These are phyloP conservation scores for Epizoanthus illoricatus DNA, from an alignment of 92 coral and sea anemone species.

Conservation along the genomic window DNA sequence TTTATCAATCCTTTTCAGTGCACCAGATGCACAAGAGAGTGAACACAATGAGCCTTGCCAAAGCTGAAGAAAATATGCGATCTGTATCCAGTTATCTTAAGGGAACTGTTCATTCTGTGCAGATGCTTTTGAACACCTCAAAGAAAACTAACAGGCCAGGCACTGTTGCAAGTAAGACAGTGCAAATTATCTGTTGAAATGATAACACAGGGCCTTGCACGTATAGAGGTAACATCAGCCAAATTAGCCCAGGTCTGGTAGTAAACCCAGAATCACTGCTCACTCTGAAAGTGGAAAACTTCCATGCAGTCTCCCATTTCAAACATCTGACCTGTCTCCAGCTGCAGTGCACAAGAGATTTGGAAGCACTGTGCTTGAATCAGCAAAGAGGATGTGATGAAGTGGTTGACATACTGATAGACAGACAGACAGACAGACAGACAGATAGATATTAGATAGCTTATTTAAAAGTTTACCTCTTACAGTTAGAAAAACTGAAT, in stretches of 20 bases:
- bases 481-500: too few relatives aligned
- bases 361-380: conserved; percentile 33
- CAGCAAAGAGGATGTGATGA: conserved; percentile 29
- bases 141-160: conserved; percentile 41
- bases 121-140: conserved; percentile 23
- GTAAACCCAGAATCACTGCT: conserved; percentile 40
- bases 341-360: conserved; percentile 36
- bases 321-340: conserved; percentile 30
- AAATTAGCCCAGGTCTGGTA: conserved; percentile 25
- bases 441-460: too few relatives aligned
- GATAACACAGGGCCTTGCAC: conserved; percentile 34
- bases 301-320: conserved; percentile 40
- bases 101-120: conserved; percentile 45
- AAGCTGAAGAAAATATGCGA: too few relatives aligned
- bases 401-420: conserved; percentile 45
- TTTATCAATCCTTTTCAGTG: too few relatives aligned
- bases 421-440: too few relatives aligned
- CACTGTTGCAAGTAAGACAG: conserved; percentile 43
- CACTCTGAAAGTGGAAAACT: conserved; percentile 28
- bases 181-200: conserved; percentile 30
- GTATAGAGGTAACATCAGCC: conserved; percentile 25
- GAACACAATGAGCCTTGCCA: too few relatives aligned
- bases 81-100: conserved; percentile 43
- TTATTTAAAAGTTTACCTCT: too few relatives aligned
- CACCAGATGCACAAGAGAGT: too few relatives aligned